A percentile compares a stretch with the other conserved stretches of the same genome.
These are phyloP conservation scores for Oreochromis spilurus DNA, from an alignment of 2,113 vertebrate genomes.

Conservation along the genomic window DNA sequence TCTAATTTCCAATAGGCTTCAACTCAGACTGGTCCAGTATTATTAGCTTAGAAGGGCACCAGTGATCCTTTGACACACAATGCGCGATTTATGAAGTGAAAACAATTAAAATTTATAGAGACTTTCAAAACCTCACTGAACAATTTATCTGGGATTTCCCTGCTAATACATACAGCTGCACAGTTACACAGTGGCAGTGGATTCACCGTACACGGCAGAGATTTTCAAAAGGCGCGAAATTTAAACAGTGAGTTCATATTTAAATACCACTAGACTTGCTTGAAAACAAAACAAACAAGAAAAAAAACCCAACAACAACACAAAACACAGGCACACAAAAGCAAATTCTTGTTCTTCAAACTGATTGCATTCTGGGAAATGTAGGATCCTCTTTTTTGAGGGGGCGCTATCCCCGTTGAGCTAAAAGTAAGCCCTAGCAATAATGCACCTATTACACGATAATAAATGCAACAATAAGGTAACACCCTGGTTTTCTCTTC, in stretches of 20 bases:
- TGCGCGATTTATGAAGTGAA: neutral
- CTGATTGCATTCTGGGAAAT: neutral
- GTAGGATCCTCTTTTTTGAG: neutral
- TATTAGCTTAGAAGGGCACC: neutral
- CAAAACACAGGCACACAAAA: neutral
- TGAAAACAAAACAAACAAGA: neutral
- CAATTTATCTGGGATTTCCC: neutral
- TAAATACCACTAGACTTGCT: neutral
- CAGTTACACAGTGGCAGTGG: neutral
- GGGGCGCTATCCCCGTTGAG: neutral
- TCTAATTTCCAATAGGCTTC: neutral
- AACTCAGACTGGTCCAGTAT: neutral
- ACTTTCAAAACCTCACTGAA: neutral
- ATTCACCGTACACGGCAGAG: neutral
- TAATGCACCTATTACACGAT: neutral
- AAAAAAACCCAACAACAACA: neutral
- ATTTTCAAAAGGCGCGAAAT: neutral
- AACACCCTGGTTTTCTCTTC: neutral
- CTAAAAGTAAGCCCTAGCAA: neutral
- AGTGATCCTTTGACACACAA: neutral
- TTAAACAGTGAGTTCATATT: neutral
- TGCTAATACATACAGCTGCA: neutral
- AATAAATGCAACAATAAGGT: neutral
- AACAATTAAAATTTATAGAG: neutral
- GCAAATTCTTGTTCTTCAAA: neutral